Conservation (phyloP, 2,888 invertebrate genomes). For the Mesorhabditis sp. region DNA sequence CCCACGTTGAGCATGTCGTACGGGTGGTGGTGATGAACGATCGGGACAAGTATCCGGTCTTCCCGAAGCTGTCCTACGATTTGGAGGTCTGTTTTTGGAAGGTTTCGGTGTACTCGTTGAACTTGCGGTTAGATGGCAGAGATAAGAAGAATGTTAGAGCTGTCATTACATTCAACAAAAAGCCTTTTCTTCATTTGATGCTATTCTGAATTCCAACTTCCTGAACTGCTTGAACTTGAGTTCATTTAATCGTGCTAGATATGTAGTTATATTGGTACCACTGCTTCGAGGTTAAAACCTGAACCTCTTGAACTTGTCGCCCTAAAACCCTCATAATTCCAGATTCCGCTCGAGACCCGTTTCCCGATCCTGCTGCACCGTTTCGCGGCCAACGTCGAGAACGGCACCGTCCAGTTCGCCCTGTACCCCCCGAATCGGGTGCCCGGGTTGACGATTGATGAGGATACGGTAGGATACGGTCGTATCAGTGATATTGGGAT, state of each 20-base stretch:
- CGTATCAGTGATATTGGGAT: not conserved
- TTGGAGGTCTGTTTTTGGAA: constrained; percentile 30
- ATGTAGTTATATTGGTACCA: too few species aligned
- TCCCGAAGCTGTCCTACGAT: constrained; percentile 50
- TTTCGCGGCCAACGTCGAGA: constrained; percentile 28
- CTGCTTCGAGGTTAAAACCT: too few species aligned
- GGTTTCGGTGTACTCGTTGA: too few species aligned
- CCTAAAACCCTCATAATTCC: constrained; percentile 9
- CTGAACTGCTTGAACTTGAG: not conserved
- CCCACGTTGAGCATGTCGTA: constrained; percentile 34
- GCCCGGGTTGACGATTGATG: constrained; percentile 36
- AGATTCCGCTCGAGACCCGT: constrained; percentile 25
- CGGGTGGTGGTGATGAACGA: constrained; percentile 51
- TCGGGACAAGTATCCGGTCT: constrained; percentile 54
- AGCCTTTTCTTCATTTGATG: too few species aligned
- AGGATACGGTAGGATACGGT: constrained; percentile 28
- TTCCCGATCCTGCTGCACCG: constrained; percentile 31
- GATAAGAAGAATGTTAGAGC: too few species aligned
- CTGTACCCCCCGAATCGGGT: constrained; percentile 32
- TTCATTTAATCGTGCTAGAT: not conserved
- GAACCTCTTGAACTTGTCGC: too few species aligned
- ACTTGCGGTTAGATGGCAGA: too few species aligned
- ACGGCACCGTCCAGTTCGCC: constrained; percentile 36
- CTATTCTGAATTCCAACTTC: not conserved
- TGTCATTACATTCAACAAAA: too few species aligned